phyloP scores from a whole-genome alignment of 2,888 invertebrate species.

The Pachymerium ferrugineum region DNA sequence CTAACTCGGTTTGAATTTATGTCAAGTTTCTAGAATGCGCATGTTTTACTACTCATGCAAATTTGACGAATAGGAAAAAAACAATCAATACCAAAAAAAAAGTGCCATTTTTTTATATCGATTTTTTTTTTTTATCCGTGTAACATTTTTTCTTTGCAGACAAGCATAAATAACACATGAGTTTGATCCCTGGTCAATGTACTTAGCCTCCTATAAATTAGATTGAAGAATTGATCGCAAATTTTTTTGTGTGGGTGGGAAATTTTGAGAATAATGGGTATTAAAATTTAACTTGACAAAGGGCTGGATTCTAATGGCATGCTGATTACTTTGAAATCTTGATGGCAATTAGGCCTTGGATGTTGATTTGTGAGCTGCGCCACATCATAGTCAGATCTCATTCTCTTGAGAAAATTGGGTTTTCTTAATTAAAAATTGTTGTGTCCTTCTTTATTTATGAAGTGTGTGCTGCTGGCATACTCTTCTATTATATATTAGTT shows the following conservation, averaged over 20 bases:
- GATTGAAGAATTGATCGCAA: background rate
- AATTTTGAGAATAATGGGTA: conserved; percentile 21
- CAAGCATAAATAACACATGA: no score
- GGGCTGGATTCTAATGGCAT: conserved; percentile 8
- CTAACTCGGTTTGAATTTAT: no score
- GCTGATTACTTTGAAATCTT: conserved; percentile 14
- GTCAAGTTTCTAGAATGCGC: no score
- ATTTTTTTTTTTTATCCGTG: no score
- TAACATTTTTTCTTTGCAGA: no score
- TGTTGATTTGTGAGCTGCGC: conserved; percentile 11
- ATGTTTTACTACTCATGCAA: no score
- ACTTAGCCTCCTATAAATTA: background rate
- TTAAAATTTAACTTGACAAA: conserved; percentile 14
- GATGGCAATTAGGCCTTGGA: conserved; percentile 1
- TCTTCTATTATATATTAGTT: no score
- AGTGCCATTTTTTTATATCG: no score
- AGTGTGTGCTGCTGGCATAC: background rate
- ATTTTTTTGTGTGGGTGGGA: background rate
- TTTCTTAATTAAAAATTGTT: conserved; percentile 21
- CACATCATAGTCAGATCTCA: conserved; percentile 1
- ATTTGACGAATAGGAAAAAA: no score
- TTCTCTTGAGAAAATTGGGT: conserved; percentile 9
- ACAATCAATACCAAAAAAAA: no score
- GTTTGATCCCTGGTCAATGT: background rate
- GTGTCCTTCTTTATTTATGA: conserved; percentile 10